These are phyloP conservation scores for Drosophila quinaria DNA, from an alignment of 2,888 invertebrate genomes.

Conservation along the genomic window DNA sequence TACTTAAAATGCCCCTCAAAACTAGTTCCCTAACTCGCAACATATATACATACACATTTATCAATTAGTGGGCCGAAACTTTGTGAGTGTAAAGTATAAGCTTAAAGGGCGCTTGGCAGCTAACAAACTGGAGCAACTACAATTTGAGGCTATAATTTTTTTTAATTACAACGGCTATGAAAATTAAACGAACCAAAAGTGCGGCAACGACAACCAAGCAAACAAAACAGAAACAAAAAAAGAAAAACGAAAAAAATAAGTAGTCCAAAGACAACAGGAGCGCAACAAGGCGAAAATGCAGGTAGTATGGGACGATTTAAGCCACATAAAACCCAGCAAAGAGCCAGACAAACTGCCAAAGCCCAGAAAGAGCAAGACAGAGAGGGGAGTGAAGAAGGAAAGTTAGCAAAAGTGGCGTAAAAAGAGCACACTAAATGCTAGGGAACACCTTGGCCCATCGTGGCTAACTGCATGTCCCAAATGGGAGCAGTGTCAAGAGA, in stretches of 20 bases:
- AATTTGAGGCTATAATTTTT: slow-evolving; percentile 56
- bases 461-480: slow-evolving; percentile 29
- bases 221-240: slow-evolving; percentile 1
- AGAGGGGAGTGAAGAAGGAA: background rate
- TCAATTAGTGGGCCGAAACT: slow-evolving; percentile 57
- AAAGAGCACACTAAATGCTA: slow-evolving; percentile 58
- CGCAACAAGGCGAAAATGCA: slow-evolving; percentile 46
- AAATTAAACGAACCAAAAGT: slow-evolving; percentile 61
- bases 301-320: slow-evolving; percentile 59
- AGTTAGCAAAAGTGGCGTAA: slow-evolving; percentile 24
- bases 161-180: slow-evolving; percentile 69
- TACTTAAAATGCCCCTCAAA: background rate
- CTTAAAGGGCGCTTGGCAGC: slow-evolving; percentile 29
- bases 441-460: slow-evolving; percentile 61
- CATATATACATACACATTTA: slow-evolving; percentile 48
- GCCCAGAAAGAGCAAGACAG: slow-evolving; percentile 21
- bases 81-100: slow-evolving; percentile 36
- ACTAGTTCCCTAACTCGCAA: slow-evolving; percentile 23
- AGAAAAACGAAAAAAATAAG: slow-evolving; percentile 50
- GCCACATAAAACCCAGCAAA: slow-evolving; percentile 63
- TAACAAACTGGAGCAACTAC: slow-evolving; percentile 15
- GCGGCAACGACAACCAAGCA: slow-evolving; percentile 1
- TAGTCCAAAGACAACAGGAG: slow-evolving; percentile 52
- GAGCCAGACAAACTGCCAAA: slow-evolving; percentile 39
- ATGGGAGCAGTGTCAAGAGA: slow-evolving; percentile 30